These are phyloP conservation scores for Hetaerina titia DNA, from an alignment of 2,888 invertebrate species.

Conservation along the genomic window DNA sequence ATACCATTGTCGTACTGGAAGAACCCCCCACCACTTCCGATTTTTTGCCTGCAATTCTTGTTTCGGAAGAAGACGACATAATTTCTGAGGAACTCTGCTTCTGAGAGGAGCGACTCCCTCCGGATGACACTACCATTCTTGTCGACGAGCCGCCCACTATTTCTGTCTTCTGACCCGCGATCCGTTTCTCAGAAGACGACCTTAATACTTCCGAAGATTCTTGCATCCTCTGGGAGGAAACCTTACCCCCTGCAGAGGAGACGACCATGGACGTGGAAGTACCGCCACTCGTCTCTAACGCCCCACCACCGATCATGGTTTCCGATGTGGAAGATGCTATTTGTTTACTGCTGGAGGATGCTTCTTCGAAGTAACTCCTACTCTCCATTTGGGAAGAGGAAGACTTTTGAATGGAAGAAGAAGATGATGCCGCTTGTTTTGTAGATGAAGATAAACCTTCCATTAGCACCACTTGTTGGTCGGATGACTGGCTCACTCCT, in stretches of 20 bases:
- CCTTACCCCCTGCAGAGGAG: not conserved
- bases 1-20: not conserved
- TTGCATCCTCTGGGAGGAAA: not conserved
- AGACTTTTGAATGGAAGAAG: constrained; percentile 59
- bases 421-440: constrained; percentile 40
- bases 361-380: constrained; percentile 50
- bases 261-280: constrained; percentile 12
- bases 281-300: not conserved
- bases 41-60: not conserved
- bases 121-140: not conserved
- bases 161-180: constrained; percentile 49
- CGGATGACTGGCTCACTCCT: constrained; percentile 23
- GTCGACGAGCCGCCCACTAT: constrained; percentile 35
- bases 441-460: constrained; percentile 28
- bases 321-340: constrained; percentile 12
- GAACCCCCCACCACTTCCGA: constrained; percentile 24
- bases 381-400: constrained; percentile 55
- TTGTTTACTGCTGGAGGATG: constrained; percentile 26
- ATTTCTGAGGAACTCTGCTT: constrained; percentile 9
- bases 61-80: constrained; percentile 32
- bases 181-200: constrained; percentile 30
- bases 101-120: constrained; percentile 23
- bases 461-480: constrained; percentile 40
- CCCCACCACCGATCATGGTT: not conserved
- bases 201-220: constrained; percentile 18